These are phyloP conservation scores for Ranitomeya imitator DNA, from an alignment of 2,113 vertebrate species.

Conservation along the genomic window DNA sequence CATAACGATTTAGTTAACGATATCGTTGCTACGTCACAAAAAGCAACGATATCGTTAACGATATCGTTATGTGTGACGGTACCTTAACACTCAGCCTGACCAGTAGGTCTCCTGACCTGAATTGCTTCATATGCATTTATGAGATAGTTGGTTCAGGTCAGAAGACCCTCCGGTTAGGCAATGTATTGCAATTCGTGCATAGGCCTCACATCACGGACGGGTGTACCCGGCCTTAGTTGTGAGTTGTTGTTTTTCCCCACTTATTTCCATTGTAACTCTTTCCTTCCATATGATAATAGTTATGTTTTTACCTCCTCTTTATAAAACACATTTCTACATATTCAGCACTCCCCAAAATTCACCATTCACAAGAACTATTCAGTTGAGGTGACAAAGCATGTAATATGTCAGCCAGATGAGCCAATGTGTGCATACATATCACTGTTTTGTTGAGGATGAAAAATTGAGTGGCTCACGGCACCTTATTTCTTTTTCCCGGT, in stretches of 20 bases:
- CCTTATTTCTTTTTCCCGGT: constrained; percentile 51
- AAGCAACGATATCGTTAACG: too few species aligned
- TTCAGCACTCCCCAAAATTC: not conserved
- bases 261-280: not conserved
- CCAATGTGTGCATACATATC: not conserved
- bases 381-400: constrained; percentile 10
- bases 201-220: too few species aligned
- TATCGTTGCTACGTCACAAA: too few species aligned
- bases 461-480: constrained; percentile 46
- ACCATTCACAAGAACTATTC: constrained; percentile 12
- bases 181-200: too few species aligned
- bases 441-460: not conserved
- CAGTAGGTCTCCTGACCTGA: too few species aligned
- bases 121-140: too few species aligned
- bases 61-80: too few species aligned
- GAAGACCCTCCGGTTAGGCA: too few species aligned
- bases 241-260: not conserved
- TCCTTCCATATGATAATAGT: not conserved
- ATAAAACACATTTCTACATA: not conserved
- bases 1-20: too few species aligned
- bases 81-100: too few species aligned
- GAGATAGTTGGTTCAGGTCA: too few species aligned
- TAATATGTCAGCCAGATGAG: constrained; percentile 1
- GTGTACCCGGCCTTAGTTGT: too few species aligned
- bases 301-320: not conserved